Evolutionary conservation across 2,113 vertebrate genomes (phyloP).

Genomic region (Limnothrissa miodon): DNA sequence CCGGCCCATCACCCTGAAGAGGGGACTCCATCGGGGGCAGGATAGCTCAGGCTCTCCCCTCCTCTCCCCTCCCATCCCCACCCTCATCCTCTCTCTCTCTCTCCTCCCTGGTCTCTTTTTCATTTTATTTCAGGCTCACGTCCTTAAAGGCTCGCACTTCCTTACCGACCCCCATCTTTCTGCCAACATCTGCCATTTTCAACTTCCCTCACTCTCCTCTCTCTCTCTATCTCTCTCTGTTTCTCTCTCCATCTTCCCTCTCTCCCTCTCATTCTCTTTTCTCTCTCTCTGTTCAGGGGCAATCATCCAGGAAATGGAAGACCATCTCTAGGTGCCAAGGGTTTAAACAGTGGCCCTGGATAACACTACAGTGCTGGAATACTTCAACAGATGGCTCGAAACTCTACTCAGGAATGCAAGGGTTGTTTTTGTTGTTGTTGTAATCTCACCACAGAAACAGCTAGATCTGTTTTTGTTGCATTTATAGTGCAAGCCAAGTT

Average conservation of each 20-base stretch:
- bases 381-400: background rate
- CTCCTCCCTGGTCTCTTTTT: background rate
- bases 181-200: background rate
- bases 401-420: background rate
- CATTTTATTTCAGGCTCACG: background rate
- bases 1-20: background rate
- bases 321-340: background rate
- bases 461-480: too few species aligned
- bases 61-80: background rate
- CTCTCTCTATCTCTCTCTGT: too few species aligned
- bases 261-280: background rate
- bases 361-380: background rate
- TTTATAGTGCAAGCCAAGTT: too few species aligned
- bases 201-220: background rate
- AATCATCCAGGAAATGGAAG: conserved; percentile 9
- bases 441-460: background rate
- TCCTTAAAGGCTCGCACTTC: background rate
- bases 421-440: too few species aligned
- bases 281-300: background rate
- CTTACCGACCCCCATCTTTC: background rate
- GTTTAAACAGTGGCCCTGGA: background rate
- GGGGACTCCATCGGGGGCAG: conserved; percentile 1
- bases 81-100: background rate
- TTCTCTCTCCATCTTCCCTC: background rate
- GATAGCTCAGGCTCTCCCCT: background rate